Evolutionary conservation across 1,140 invertebrate genomes (phyloP), one percentile per base, ranked within the genome.

Genomic region (Drosophila santomea): DNA sequence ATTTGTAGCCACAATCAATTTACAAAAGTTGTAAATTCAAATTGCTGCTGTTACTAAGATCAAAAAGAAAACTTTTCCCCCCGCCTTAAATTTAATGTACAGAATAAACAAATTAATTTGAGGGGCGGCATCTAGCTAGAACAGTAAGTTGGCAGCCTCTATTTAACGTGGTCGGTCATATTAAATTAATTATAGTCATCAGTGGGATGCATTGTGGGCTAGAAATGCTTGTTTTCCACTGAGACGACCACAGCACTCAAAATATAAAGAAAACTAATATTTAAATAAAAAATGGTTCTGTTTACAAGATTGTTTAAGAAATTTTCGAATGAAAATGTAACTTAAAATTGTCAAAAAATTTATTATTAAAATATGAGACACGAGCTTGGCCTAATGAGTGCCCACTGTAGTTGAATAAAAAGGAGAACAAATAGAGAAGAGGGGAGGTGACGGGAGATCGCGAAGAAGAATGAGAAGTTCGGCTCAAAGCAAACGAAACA

Each of bases 141-240:
- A 41, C 14, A 62, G 12, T 39, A 12, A 32, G 36, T 41, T 56
- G 36, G 12, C 14, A 11, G 59, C 35, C 54, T 38, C 38, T 32
- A 32, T 39, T 15, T 67, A 25, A 44, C 28, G 60, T 66, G 45
- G 60, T 36, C 20, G 36, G 47, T 54, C 64, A 44, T 12, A 66
- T 66, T 68, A 66, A 68, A 66, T 52, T 68, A 66, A 68, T 68
- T 68, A 68, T 51, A 54, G 61, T 66, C 61, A 66, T 68, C 64
- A 52, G 45, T 44, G 59, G 45, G 44, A 15, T 43, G 45, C 60
- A 67, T 64, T 51, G 60, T 44, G 20, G 52, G 64, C 61, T 66
- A 25, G 47, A 36, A 52, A 41, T 39, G 45, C 59, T 20, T 51
- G 36, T 64, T 67, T 52, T 28, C 20, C 36, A 38, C 43, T 43